phyloP scores from a whole-genome alignment of 2,797 vertebrate species.

The Xenopus petersii region DNA sequence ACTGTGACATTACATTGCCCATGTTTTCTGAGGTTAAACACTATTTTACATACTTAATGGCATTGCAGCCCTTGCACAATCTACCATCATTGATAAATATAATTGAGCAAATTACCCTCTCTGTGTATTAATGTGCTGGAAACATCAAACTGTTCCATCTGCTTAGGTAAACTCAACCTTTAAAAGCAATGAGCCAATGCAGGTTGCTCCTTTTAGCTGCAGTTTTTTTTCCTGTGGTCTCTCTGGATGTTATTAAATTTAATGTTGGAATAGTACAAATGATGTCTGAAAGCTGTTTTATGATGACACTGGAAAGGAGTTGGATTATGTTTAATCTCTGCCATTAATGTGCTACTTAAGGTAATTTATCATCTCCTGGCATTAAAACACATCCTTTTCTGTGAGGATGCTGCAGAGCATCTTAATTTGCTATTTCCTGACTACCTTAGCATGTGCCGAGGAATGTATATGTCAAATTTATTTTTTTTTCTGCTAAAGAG shows the following conservation, averaged over 20 bases:
- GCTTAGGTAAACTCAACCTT: constrained; percentile 54
- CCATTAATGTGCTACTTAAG: constrained; percentile 71
- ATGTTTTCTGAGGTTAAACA: not conserved
- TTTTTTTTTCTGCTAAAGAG: constrained; percentile 45
- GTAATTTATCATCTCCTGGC: constrained; percentile 67
- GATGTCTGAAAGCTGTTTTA: constrained; percentile 69
- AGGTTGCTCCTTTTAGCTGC: constrained; percentile 55
- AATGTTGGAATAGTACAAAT: constrained; percentile 62
- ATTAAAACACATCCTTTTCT: constrained; percentile 65
- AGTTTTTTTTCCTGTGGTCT: constrained; percentile 54
- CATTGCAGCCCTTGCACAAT: constrained; percentile 25
- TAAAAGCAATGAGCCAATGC: constrained; percentile 57
- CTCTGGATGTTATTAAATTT: constrained; percentile 64
- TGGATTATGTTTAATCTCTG: constrained; percentile 66
- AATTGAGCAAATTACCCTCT: constrained; percentile 42
- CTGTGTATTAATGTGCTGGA: constrained; percentile 52
- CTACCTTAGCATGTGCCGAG: constrained; percentile 47
- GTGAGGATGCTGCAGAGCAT: constrained; percentile 51
- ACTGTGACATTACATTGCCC: too few relatives aligned
- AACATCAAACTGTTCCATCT: constrained; percentile 52
- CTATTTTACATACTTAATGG: not conserved
- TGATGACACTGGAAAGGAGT: constrained; percentile 67
- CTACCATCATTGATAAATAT: constrained; percentile 42
- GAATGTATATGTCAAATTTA: constrained; percentile 61
- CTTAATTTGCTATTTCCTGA: constrained; percentile 55